These are phyloP conservation scores for Heliconius sara DNA, from an alignment of 2,888 invertebrate genomes.

Conservation along the genomic window DNA sequence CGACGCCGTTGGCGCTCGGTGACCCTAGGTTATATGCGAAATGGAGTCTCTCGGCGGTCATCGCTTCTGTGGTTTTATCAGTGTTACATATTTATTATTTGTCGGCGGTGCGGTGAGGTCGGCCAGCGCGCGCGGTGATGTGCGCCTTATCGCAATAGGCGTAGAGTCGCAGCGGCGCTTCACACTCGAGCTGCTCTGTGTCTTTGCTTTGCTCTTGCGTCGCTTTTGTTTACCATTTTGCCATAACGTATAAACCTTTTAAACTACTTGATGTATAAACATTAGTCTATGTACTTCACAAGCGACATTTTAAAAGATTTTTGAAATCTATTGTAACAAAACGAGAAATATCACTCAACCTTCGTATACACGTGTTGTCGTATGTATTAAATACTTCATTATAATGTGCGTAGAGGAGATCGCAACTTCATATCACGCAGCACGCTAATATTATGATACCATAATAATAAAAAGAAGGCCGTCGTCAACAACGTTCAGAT, in stretches of 20 bases:
- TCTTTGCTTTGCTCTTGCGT: conserved; percentile 79
- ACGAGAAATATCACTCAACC: not conserved
- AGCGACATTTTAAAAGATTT: not conserved
- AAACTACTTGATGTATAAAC: not conserved
- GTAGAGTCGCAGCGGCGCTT: conserved; percentile 68
- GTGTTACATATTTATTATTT: conserved; percentile 84
- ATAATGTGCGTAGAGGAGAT: conserved; percentile 13
- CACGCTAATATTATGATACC: not conserved
- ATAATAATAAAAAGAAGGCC: conserved; percentile 29
- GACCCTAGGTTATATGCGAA: conserved; percentile 65
- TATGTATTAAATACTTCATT: conserved; percentile 6
- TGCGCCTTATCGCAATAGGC: conserved; percentile 77
- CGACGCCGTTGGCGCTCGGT: conserved; percentile 52
- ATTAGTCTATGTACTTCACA: not conserved
- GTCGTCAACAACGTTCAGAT: conserved; percentile 36
- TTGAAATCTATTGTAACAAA: not conserved
- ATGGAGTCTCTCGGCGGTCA: conserved; percentile 78
- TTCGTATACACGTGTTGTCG: conserved; percentile 5
- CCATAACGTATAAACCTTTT: not conserved
- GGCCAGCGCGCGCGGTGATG: conserved; percentile 72
- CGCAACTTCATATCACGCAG: not conserved
- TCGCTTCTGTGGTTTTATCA: conserved; percentile 81
- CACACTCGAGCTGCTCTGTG: conserved; percentile 72
- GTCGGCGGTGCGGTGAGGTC: conserved; percentile 79
- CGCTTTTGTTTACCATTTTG: conserved; percentile 61